phyloP scores from a whole-genome alignment of 1,140 invertebrate species.

The Hycleus cichorii region DNA sequence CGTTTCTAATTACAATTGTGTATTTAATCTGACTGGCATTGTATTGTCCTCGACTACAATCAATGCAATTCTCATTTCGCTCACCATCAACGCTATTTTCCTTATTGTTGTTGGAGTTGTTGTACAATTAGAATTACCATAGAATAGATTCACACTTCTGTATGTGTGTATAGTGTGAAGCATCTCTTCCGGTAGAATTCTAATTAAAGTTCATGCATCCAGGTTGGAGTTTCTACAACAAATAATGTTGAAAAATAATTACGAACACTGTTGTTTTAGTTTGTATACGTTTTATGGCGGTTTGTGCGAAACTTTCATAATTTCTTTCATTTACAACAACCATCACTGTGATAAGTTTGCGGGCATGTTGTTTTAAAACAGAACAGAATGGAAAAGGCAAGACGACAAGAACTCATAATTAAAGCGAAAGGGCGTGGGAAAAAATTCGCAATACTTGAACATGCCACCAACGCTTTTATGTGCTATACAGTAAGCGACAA shows the following conservation, averaged over 20 bases:
- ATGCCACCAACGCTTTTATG: conserved; percentile 18
- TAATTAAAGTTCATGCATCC: conserved; percentile 24
- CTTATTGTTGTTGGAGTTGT: no score
- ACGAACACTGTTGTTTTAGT: no score
- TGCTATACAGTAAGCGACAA: conserved; percentile 2
- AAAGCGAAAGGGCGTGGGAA: background rate
- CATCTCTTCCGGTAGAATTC: conserved; percentile 23
- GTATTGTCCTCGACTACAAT: no score
- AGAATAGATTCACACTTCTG: no score
- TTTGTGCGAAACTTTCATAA: conserved; percentile 26
- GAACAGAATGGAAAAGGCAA: background rate
- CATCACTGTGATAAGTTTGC: conserved; percentile 4
- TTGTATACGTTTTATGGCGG: conserved; percentile 5
- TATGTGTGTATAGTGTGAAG: no score
- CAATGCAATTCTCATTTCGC: no score
- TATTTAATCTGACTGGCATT: no score
- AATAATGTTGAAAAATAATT: conserved; percentile 10
- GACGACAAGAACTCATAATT: conserved; percentile 18
- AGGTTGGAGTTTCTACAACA: conserved; percentile 15
- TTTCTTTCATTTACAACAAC: conserved; percentile 21
- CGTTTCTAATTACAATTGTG: no score
- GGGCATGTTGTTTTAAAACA: no score
- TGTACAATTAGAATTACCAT: no score
- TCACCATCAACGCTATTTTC: no score
- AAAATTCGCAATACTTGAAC: conserved; percentile 17